phyloP scores from a whole-genome alignment of 2,797 vertebrate species.

The Apogon talboti region DNA sequence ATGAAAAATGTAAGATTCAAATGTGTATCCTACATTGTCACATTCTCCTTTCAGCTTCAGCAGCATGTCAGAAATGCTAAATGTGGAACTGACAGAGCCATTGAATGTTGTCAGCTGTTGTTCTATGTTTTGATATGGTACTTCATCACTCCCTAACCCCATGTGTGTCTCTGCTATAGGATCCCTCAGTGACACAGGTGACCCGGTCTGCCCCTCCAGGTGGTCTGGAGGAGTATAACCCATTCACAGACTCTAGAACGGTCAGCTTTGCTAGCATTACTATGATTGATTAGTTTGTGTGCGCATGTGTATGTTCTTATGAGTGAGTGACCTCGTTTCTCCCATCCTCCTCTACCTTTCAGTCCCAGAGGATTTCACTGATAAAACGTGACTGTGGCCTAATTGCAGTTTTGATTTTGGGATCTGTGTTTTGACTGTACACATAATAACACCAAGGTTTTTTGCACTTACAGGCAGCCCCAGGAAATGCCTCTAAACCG shows the following conservation, averaged over 20 bases:
- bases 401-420: slow-evolving; percentile 47
- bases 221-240: slow-evolving; percentile 94
- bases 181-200: slow-evolving; percentile 96
- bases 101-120: background rate
- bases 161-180: slow-evolving; percentile 75
- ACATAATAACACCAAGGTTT: slow-evolving; percentile 38
- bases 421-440: slow-evolving; percentile 29
- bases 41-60: too few species aligned
- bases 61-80: too few species aligned
- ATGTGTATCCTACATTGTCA: too few species aligned
- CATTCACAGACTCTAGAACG: slow-evolving; percentile 94
- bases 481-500: slow-evolving; percentile 88
- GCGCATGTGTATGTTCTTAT: slow-evolving; percentile 26
- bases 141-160: slow-evolving; percentile 31
- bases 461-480: slow-evolving; percentile 82
- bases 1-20: too few species aligned
- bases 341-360: slow-evolving; percentile 33
- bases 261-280: slow-evolving; percentile 78
- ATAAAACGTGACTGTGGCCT: slow-evolving; percentile 55
- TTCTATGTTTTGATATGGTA: slow-evolving; percentile 8
- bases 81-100: background rate
- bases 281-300: slow-evolving; percentile 19
- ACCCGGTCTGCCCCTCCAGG: slow-evolving; percentile 91
- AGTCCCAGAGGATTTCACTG: slow-evolving; percentile 57
- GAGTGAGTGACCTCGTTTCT: slow-evolving; percentile 60